A percentile compares a stretch with the other conserved stretches of the same genome.
phyloP scores from a whole-genome alignment of 2,113 vertebrate genomes.

The Tor tambroides region DNA sequence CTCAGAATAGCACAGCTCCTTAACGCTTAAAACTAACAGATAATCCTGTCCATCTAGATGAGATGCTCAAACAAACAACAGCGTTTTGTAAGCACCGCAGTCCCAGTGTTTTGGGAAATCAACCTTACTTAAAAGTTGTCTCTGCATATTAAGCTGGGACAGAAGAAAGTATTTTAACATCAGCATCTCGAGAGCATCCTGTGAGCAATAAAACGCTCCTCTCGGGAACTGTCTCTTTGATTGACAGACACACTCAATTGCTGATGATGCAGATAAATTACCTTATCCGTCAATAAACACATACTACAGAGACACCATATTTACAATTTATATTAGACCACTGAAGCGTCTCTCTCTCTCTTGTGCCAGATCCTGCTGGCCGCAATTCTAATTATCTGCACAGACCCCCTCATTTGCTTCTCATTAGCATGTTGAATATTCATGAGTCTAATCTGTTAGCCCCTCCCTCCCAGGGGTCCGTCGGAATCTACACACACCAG shows the following conservation, averaged over 20 bases:
- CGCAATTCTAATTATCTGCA: slow-evolving; percentile 57
- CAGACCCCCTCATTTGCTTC: slow-evolving; percentile 58
- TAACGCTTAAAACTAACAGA: background rate
- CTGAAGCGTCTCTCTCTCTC: slow-evolving; percentile 9
- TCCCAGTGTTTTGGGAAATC: background rate
- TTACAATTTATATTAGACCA: slow-evolving; percentile 39
- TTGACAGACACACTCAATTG: slow-evolving; percentile 26
- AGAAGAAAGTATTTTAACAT: background rate
- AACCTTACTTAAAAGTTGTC: background rate
- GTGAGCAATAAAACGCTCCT: background rate
- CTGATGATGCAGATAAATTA: slow-evolving; percentile 41
- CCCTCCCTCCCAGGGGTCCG: slow-evolving; percentile 42
- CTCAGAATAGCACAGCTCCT: background rate
- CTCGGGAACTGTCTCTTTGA: slow-evolving; percentile 21
- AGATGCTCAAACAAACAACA: background rate
- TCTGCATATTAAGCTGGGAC: background rate
- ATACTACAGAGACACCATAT: slow-evolving; percentile 33
- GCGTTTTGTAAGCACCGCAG: background rate
- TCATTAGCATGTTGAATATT: slow-evolving; percentile 60
- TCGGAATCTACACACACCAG: slow-evolving; percentile 9
- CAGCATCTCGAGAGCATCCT: background rate
- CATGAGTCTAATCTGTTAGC: slow-evolving; percentile 56
- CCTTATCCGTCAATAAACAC: slow-evolving; percentile 21
- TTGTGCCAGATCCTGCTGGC: slow-evolving; percentile 53
- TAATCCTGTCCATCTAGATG: background rate